Evolutionary conservation across 2,113 vertebrate genomes (phyloP).

Genomic region (Aramus guarauna): DNA sequence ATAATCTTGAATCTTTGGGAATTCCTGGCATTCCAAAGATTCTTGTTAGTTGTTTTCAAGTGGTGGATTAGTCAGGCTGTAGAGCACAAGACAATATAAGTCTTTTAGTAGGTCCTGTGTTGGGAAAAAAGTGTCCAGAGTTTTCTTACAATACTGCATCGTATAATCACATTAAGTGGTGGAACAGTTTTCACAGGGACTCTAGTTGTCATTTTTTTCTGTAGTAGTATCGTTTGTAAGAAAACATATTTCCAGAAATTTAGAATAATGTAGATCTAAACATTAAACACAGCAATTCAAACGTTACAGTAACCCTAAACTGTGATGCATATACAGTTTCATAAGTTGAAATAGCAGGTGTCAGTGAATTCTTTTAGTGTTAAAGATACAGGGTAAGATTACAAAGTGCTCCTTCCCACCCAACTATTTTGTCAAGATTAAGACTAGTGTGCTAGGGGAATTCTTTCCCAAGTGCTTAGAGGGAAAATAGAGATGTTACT

Average conservation of each 20-base stretch:
- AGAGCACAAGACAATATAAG: accelerated
- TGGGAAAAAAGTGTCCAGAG: not conserved
- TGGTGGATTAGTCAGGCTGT: not conserved
- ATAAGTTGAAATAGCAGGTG: not conserved
- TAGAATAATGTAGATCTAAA: not conserved
- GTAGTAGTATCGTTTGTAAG: not conserved
- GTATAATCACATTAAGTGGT: not conserved
- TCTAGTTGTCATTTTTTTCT: not conserved
- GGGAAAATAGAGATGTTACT: not conserved
- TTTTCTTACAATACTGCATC: not conserved
- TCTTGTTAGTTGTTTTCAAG: not conserved
- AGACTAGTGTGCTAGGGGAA: not conserved
- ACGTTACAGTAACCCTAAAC: not conserved
- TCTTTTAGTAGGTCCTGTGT: not conserved
- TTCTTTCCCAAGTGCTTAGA: not conserved
- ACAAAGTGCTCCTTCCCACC: not conserved
- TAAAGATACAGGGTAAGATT: not conserved
- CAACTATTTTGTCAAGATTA: not conserved
- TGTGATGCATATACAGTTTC: not conserved
- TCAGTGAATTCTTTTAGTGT: not conserved
- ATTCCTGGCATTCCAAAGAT: not conserved
- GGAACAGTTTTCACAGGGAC: not conserved
- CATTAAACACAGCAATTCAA: not conserved
- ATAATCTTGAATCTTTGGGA: not conserved
- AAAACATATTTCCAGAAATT: not conserved